Percentiles rank a stretch among this genome's conserved stretches.
phyloP scores from a whole-genome alignment of 1,140 invertebrate genomes.

The Tribolium castaneum region DNA sequence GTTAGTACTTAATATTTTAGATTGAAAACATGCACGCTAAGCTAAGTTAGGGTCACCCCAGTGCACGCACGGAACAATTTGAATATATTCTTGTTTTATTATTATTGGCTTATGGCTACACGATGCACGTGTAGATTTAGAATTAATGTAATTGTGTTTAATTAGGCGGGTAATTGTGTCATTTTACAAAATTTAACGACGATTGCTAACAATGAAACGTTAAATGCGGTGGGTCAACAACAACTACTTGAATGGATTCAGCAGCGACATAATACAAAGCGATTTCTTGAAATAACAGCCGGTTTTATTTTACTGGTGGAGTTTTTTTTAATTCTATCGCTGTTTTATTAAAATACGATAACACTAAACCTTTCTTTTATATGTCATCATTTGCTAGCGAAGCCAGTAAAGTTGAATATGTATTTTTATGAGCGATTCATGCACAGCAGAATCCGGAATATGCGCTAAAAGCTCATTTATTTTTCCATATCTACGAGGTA shows the following conservation, averaged over 20 bases:
- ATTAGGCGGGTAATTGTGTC: slow-evolving; percentile 1
- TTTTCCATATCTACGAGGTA: no score
- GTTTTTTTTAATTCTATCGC: neutral
- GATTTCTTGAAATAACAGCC: neutral
- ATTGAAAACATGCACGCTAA: slow-evolving; percentile 40
- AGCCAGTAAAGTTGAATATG: neutral
- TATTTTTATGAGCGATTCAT: neutral
- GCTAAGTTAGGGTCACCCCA: slow-evolving; percentile 41
- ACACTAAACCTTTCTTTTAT: neutral
- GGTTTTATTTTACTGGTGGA: neutral
- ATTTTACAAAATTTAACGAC: slow-evolving; percentile 3
- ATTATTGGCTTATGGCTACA: slow-evolving; percentile 43
- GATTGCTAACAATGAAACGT: neutral
- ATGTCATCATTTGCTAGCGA: neutral
- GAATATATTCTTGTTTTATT: slow-evolving; percentile 42
- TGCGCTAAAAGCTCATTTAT: no score
- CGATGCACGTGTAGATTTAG: slow-evolving; percentile 43
- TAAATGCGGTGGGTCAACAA: neutral
- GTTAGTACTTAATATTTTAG: slow-evolving; percentile 32
- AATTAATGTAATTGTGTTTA: slow-evolving; percentile 26
- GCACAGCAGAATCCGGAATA: no score
- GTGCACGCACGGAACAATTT: slow-evolving; percentile 43
- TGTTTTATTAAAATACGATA: neutral
- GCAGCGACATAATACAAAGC: neutral
- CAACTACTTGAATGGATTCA: slow-evolving; percentile 6